These are phyloP conservation scores for Morinoia aosen DNA, from an alignment of 2,888 invertebrate species.

Conservation along the genomic window DNA sequence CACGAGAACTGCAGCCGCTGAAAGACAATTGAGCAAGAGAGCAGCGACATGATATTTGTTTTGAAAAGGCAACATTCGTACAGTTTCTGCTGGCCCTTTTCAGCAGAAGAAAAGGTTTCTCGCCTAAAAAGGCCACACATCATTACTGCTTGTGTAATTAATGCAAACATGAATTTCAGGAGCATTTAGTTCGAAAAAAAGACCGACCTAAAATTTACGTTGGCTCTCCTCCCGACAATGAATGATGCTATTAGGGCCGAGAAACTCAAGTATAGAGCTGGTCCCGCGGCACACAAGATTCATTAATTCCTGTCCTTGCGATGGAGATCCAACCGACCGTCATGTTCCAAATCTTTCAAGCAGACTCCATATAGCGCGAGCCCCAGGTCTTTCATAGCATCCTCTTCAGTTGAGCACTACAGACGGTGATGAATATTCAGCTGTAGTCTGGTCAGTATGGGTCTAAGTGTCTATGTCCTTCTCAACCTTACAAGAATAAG, in stretches of 20 bases:
- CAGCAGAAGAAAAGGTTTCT: not conserved
- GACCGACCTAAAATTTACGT: not conserved
- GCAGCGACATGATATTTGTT: not conserved
- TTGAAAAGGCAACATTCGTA: not conserved
- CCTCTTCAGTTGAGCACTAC: slow-evolving; percentile 20
- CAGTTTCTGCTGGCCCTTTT: not conserved
- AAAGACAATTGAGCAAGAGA: not conserved
- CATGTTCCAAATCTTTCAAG: slow-evolving; percentile 29
- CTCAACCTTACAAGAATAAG: slow-evolving; percentile 46
- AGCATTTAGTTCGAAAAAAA: not conserved
- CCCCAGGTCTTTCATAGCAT: slow-evolving; percentile 28
- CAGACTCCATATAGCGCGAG: slow-evolving; percentile 36
- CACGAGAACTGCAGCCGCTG: not conserved
- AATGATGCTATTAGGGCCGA: not conserved
- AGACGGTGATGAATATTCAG: slow-evolving; percentile 47
- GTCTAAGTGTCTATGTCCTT: slow-evolving; percentile 51
- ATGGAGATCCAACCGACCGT: slow-evolving; percentile 16
- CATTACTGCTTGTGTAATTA: not conserved
- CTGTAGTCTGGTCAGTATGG: slow-evolving; percentile 50
- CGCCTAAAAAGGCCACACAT: not conserved
- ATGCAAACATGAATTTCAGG: not conserved
- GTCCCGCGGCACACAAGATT: not conserved
- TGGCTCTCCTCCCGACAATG: not conserved
- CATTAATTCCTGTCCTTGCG: slow-evolving; percentile 19
- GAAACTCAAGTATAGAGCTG: not conserved